These are phyloP conservation scores for Venturia canescens DNA, from an alignment of 1,140 invertebrate genomes.

Conservation along the genomic window DNA sequence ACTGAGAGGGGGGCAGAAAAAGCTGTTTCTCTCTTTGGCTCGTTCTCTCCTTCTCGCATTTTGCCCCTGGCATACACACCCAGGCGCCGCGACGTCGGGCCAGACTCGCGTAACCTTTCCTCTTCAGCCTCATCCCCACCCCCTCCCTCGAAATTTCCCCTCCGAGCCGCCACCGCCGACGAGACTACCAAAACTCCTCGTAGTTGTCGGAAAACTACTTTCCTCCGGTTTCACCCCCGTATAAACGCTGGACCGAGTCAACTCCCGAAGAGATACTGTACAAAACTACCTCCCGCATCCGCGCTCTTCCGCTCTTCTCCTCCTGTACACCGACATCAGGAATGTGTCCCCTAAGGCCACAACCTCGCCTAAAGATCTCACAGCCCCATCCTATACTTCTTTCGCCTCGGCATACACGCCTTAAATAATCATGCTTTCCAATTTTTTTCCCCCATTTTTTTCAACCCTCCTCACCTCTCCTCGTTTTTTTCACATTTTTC, in stretches of 20 bases:
- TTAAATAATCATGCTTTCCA: slow-evolving; percentile 22
- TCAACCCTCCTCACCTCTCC: too few species aligned
- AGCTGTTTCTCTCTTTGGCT: neutral
- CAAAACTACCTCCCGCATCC: neutral
- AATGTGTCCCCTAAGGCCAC: slow-evolving; percentile 11
- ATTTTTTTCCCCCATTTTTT: slow-evolving; percentile 11
- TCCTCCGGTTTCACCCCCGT: slow-evolving; percentile 6
- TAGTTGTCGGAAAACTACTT: slow-evolving; percentile 23
- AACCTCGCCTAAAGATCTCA: neutral
- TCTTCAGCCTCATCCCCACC: neutral
- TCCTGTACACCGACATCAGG: neutral
- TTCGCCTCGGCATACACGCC: neutral
- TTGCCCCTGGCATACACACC: slow-evolving; percentile 29
- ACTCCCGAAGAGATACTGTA: slow-evolving; percentile 15
- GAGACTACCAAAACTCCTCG: slow-evolving; percentile 19
- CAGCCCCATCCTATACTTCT: neutral
- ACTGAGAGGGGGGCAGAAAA: slow-evolving; percentile 16
- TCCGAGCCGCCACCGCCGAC: neutral
- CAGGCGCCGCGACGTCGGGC: slow-evolving; percentile 33
- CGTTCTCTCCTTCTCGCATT: slow-evolving; percentile 6
- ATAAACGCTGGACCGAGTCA: neutral
- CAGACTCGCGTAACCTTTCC: slow-evolving; percentile 26
- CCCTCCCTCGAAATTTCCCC: neutral
- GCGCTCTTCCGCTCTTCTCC: neutral
- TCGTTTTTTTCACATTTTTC: neutral